These are phyloP conservation scores for Nothoprocta pentlandii DNA, from an alignment of 2,113 vertebrate species.

Conservation along the genomic window DNA sequence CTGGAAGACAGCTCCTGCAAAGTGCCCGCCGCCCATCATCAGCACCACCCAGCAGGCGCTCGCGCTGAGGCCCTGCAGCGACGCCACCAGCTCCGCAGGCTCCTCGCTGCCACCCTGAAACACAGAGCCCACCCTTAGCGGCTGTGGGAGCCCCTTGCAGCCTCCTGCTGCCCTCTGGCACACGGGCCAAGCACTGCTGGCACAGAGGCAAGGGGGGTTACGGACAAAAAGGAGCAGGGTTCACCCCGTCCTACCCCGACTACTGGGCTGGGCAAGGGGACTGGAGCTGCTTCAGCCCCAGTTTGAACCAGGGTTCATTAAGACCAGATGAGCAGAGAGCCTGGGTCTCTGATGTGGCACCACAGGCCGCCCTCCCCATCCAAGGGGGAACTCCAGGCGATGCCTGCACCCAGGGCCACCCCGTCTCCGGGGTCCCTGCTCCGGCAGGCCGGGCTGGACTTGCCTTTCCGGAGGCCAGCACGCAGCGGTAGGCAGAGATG, in stretches of 20 bases:
- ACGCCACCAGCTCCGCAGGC: constrained; percentile 57
- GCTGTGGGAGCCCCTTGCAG: neutral
- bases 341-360: neutral
- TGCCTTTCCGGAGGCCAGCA: constrained; percentile 84
- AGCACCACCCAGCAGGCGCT: constrained; percentile 84
- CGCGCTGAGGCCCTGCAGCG: constrained; percentile 76
- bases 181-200: neutral
- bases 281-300: neutral
- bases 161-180: neutral
- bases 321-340: neutral
- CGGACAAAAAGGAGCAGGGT: no score
- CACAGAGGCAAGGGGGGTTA: neutral
- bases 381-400: rapidly evolving
- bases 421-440: neutral
- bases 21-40: constrained; percentile 96
- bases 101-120: constrained; percentile 50
- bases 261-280: neutral
- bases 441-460: constrained; percentile 22
- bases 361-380: neutral
- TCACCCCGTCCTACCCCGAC: neutral
- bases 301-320: neutral
- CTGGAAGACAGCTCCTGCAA: constrained; percentile 91
- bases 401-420: neutral
- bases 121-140: neutral
- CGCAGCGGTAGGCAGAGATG: constrained; percentile 84